Percentiles rank a stretch among this genome's conserved stretches.
These are phyloP conservation scores for Mongoloraphidia duomilia DNA, from an alignment of 2,888 invertebrate genomes.

Conservation along the genomic window DNA sequence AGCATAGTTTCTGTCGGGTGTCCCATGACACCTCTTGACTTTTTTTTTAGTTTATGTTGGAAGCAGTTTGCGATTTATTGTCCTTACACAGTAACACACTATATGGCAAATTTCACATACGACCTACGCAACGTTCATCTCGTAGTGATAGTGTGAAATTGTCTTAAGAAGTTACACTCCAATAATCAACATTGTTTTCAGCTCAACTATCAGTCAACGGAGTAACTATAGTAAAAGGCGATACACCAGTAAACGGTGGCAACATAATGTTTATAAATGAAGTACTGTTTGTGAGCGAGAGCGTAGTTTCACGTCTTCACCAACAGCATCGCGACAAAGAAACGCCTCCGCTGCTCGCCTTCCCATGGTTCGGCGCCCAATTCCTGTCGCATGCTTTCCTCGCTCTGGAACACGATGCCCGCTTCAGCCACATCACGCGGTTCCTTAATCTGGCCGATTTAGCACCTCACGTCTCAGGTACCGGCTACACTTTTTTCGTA, in stretches of 20 bases:
- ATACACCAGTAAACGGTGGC: slow-evolving; percentile 41
- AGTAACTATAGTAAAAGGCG: slow-evolving; percentile 41
- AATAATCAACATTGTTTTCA: slow-evolving; percentile 18
- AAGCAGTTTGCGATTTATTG: too few relatives aligned
- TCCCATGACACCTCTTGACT: too few relatives aligned
- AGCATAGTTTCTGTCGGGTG: too few relatives aligned
- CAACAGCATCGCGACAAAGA: slow-evolving; percentile 49
- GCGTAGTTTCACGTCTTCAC: slow-evolving; percentile 43
- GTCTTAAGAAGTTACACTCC: too few relatives aligned
- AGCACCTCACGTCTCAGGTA: slow-evolving; percentile 44
- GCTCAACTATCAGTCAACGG: slow-evolving; percentile 41
- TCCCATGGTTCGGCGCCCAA: slow-evolving; percentile 50
- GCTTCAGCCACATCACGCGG: slow-evolving; percentile 42
- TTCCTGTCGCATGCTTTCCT: slow-evolving; percentile 47
- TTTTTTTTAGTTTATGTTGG: too few relatives aligned
- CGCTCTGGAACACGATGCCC: slow-evolving; percentile 39
- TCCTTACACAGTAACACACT: too few relatives aligned
- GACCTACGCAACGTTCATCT: too few relatives aligned
- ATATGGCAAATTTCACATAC: too few relatives aligned
- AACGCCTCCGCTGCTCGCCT: slow-evolving; percentile 46
- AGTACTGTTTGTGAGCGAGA: slow-evolving; percentile 46
- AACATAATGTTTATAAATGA: slow-evolving; percentile 48
- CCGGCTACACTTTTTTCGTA: slow-evolving; percentile 54
- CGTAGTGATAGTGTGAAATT: too few relatives aligned
- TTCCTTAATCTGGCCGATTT: slow-evolving; percentile 47